Base-by-base conservation (phyloP, 1,140 invertebrate species). In the Nasonia vitripennis region DNA sequence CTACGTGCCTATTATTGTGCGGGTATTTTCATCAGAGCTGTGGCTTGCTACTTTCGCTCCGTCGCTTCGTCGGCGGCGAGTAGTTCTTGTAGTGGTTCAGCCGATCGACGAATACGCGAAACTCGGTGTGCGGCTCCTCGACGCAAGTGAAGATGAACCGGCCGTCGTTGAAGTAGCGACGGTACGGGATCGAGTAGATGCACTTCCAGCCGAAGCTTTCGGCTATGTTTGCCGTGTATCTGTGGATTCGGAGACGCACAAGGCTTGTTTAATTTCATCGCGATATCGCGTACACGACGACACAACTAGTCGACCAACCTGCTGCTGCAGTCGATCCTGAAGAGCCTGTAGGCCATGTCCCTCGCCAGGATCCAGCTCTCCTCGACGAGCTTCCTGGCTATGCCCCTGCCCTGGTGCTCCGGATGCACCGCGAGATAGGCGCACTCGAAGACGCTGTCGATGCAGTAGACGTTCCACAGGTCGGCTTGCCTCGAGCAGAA, bases 301-400 rank as follows among this genome's bases (percentile, higher is more conserved):
- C 0, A 37, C 34, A 37, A 6, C 5, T 37, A 0, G 5, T 37
- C 34, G 6, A 62, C 55, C 0, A 62, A 92, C 89, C 78, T 89
- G 89, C 88, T 94, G n/a, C 89, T 92, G 67, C 93, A 93, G 87
- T 94, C 91, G 55, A 93, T 88, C 70, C 92, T 89, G 79, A 94
- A 91, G 78, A 93, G 83, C 67, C 88, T 85, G 88, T 90, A 93
- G 12, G 90, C 90, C 71, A 90, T 90, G 85, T 94, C 92, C 23
- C 91, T 87, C 31, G 92, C 93, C 45, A 93, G 87, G 45, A 89
- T 71, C 89, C 91, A 92, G 34, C 93, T 93, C 62, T 93, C 89
- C 23, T 87, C 37, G 5, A 94, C 81, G 78, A 94, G 88, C 79
- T 89, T 89, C 55, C 55, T 88, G 0, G 88, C 93, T 12, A 94